phyloP scores from a whole-genome alignment of 35 echinoderm and acorn worm genomes.

The Amphiura filiformis region DNA sequence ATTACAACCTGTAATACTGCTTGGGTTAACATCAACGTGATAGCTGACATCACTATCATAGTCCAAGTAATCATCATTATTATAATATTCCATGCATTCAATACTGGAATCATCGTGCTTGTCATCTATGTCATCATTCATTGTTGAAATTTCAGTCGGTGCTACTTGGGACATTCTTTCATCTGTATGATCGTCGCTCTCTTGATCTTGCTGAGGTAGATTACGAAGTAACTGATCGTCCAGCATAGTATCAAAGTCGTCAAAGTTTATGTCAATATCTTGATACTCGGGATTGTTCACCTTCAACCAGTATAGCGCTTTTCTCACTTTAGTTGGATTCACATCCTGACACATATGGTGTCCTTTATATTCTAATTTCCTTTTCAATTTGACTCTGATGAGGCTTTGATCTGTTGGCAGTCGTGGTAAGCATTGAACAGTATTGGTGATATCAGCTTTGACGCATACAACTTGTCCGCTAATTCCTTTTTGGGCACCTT shows the following conservation, averaged over 20 bases:
- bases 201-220: neutral
- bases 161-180: too few relatives aligned
- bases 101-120: too few relatives aligned
- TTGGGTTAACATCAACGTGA: neutral
- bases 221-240: too few relatives aligned
- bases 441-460: constrained; percentile 25
- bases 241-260: neutral
- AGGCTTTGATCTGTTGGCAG: constrained; percentile 7
- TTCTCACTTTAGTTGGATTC: neutral
- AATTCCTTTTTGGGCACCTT: constrained; percentile 46
- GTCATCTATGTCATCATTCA: too few relatives aligned
- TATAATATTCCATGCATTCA: too few relatives aligned
- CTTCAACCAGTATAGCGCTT: neutral
- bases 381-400: constrained; percentile 57
- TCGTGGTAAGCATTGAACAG: constrained; percentile 40
- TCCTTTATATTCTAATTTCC: constrained; percentile 52
- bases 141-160: too few relatives aligned
- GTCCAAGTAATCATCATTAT: too few relatives aligned
- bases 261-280: neutral
- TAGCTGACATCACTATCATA: too few relatives aligned
- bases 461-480: constrained; percentile 65
- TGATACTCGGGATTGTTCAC: neutral
- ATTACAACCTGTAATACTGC: too few relatives aligned
- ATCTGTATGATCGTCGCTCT: too few relatives aligned
- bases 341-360: constrained; percentile 50